Percentiles rank a stretch among this genome's conserved stretches.
Evolutionary conservation across 2,888 invertebrate genomes (phyloP).

Genomic region (Isotomurus palustris): DNA sequence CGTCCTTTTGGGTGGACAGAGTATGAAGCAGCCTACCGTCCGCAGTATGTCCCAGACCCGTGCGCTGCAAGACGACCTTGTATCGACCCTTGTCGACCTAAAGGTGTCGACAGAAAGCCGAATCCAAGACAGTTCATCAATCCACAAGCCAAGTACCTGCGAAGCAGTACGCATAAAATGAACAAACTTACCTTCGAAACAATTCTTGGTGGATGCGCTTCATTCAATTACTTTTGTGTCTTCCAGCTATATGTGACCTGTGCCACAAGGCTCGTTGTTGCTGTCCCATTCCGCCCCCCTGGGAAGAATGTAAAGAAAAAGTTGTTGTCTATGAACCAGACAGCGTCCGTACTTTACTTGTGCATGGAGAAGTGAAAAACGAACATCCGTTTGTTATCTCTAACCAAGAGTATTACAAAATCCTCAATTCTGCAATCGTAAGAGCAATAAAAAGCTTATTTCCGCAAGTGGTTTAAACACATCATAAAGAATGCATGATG

Average conservation of each 20-base stretch:
- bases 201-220: neutral
- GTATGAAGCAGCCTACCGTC: conserved; percentile 45
- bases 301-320: conserved; percentile 43
- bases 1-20: conserved; percentile 45
- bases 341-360: conserved; percentile 36
- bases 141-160: conserved; percentile 14
- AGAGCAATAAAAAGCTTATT: no score
- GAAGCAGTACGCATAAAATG: conserved; percentile 23
- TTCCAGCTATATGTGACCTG: conserved; percentile 35
- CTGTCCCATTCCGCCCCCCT: conserved; percentile 40
- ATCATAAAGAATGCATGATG: neutral
- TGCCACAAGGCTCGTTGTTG: conserved; percentile 35
- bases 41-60: conserved; percentile 41
- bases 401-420: conserved; percentile 27
- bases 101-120: conserved; percentile 24
- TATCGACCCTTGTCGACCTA: conserved; percentile 31
- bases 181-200: neutral
- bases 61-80: conserved; percentile 29
- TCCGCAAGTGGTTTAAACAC: neutral
- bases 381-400: conserved; percentile 43
- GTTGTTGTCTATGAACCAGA: conserved; percentile 42
- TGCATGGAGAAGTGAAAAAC: conserved; percentile 44
- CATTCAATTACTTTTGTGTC: neutral
- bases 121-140: conserved; percentile 36
- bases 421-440: conserved; percentile 32